phyloP scores from a whole-genome alignment of 2,797 vertebrate genomes.

The Parotocinclus haroldoi region DNA sequence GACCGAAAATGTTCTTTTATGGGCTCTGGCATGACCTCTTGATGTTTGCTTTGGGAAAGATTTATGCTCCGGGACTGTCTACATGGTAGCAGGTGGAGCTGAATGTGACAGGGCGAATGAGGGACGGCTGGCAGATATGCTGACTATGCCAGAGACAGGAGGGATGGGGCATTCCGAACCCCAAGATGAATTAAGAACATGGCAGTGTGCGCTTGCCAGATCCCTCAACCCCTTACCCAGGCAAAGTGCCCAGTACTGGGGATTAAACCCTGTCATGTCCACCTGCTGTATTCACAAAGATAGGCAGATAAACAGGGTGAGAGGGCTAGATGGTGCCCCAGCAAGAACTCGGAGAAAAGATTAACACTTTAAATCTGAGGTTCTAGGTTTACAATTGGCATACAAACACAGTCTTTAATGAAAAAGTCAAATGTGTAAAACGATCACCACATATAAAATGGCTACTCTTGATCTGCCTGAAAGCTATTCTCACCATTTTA shows the following conservation, averaged over 20 bases:
- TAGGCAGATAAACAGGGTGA: background rate
- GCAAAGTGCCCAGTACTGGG: conserved; percentile 8
- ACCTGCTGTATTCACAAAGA: conserved; percentile 28
- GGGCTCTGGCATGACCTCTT: conserved; percentile 22
- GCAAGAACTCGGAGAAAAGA: conserved; percentile 16
- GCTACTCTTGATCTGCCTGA: background rate
- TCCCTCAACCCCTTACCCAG: conserved; percentile 24
- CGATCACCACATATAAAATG: background rate
- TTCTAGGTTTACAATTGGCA: conserved; percentile 18
- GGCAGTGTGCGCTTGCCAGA: conserved; percentile 36
- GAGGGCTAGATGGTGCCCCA: conserved; percentile 18
- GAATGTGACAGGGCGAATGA: conserved; percentile 27
- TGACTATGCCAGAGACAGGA: conserved; percentile 49
- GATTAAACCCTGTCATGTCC: conserved; percentile 7
- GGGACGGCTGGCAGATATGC: conserved; percentile 46
- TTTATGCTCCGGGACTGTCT: conserved; percentile 52
- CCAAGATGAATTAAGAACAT: conserved; percentile 58
- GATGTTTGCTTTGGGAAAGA: conserved; percentile 53
- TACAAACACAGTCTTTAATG: conserved; percentile 18
- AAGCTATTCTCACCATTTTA: background rate
- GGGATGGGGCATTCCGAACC: conserved; percentile 52
- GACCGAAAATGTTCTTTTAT: conserved; percentile 21
- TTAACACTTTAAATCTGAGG: background rate
- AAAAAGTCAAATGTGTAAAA: conserved; percentile 26
- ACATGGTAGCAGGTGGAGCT: conserved; percentile 57